Base-by-base conservation (phyloP, 1,140 invertebrate genomes). In the Drosophila sproati region DNA sequence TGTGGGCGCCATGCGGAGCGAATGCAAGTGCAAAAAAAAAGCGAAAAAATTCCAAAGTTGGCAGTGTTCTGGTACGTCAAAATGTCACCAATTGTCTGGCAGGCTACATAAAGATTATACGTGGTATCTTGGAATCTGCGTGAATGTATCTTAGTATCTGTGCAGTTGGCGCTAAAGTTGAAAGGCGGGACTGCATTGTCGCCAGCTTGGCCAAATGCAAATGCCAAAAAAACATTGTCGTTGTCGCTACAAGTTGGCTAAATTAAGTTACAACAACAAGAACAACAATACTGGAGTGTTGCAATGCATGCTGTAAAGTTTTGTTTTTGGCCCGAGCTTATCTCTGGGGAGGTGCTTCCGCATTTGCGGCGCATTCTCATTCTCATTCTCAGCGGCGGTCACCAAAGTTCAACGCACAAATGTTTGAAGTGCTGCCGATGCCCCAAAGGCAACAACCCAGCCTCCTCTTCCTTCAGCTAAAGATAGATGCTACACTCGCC, bases 381-480 rank as follows among this genome's bases (percentile, higher is more conserved):
- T 70, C 39, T 43, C 10, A 78, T 67, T 64, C 75, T 75, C 68
- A 32, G 68, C 68, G 57, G 82, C 73, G 62, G 82, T 76, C 77
- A 75, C 68, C 67, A 73, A 87, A 87, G 83, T 88, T 87, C 85
- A 83, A 76, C 70, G 80, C 73, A 83, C 85, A 88, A 87, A 83
- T 87, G 80, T 88, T 89, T 85, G 74, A 88, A 83, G 78, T 78
- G 77, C 57, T 63, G 77, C 74, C 73, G 68, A 67, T 70, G 78
- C 83, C 78, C 77, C 78, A 75, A 75, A 76, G 82, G 79, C 82
- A 68, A 32, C 39, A 31, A 45, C 54, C 54, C 63, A 51, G 32
- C 55, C 56, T 54, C 50, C 12, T 34, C 28, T 5, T 47, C 3
- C 29, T 37, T 31, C 41, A 37, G 35, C 62, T 73, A 67, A 73